Evolutionary conservation across 2,888 invertebrate genomes (phyloP).

Genomic region (Ochropleura plecta): DNA sequence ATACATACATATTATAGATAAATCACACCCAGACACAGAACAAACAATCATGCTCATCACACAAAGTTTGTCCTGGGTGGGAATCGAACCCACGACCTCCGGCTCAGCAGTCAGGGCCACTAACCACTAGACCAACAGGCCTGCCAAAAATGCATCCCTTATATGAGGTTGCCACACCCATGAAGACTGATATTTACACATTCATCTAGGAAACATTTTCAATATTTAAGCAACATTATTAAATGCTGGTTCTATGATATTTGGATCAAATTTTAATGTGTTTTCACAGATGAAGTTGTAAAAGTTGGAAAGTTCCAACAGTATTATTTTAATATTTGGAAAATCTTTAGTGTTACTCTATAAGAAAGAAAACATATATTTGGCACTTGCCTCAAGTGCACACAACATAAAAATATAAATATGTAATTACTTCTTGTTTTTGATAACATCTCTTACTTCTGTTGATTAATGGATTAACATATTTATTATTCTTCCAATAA

Average conservation of each 20-base stretch:
- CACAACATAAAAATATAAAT: no score
- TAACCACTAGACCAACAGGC: no score
- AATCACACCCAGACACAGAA: no score
- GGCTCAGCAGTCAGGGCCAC: no score
- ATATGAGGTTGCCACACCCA: slow-evolving; percentile 33
- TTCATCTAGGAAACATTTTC: neutral
- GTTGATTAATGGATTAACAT: neutral
- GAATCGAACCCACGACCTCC: no score
- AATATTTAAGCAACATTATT: neutral
- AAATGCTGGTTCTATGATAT: neutral
- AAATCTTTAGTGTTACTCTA: neutral
- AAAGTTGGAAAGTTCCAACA: neutral
- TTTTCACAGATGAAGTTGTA: neutral
- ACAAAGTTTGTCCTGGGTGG: no score
- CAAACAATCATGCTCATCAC: no score
- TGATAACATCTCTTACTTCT: no score
- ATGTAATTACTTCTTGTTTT: neutral
- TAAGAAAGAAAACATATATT: no score
- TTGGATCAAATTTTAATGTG: neutral
- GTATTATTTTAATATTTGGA: neutral
- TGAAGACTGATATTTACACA: neutral
- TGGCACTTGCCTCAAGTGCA: no score
- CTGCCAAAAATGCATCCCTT: neutral
- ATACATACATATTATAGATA: no score
- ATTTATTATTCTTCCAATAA: neutral